These are phyloP conservation scores for Pachyuromys duprasi DNA, from an alignment of 2,797 vertebrate genomes.

Conservation along the genomic window DNA sequence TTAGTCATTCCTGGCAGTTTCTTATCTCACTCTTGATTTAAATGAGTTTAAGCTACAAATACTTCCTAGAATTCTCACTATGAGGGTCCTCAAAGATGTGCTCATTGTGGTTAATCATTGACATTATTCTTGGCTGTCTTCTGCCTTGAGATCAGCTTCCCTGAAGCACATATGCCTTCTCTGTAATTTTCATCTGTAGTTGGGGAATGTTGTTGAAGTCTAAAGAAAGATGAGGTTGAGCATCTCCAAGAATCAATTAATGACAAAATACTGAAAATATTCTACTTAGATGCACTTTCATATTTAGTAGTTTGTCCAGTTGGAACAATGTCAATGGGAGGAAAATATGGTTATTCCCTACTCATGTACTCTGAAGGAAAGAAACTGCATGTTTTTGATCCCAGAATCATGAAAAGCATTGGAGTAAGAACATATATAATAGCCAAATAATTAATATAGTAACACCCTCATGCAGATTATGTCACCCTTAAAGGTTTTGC, in stretches of 20 bases:
- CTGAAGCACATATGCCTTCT: not conserved
- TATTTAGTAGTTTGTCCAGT: not conserved
- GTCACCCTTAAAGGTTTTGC: not conserved
- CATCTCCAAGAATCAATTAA: not conserved
- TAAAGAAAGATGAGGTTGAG: not conserved
- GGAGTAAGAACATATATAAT: not conserved
- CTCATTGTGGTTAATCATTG: not conserved
- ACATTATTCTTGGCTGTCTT: not conserved
- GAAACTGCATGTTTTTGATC: not conserved
- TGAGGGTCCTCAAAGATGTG: not conserved
- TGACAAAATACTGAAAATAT: conserved; percentile 17
- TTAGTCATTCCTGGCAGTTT: not conserved
- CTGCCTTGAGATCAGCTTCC: not conserved
- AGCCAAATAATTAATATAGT: not conserved
- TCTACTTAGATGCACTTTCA: not conserved
- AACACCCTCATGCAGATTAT: not conserved
- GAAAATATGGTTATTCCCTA: not conserved
- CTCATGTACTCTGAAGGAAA: not conserved
- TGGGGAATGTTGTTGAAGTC: not conserved
- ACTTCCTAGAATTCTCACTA: not conserved
- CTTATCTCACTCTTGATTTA: not conserved
- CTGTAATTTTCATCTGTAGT: not conserved
- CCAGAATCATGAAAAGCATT: not conserved
- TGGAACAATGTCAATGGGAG: not conserved
- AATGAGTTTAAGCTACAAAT: not conserved